A percentile compares a stretch with the other conserved stretches of the same genome.
phyloP scores from a whole-genome alignment of 2,888 invertebrate genomes.

The Sarcophaga variegata region DNA sequence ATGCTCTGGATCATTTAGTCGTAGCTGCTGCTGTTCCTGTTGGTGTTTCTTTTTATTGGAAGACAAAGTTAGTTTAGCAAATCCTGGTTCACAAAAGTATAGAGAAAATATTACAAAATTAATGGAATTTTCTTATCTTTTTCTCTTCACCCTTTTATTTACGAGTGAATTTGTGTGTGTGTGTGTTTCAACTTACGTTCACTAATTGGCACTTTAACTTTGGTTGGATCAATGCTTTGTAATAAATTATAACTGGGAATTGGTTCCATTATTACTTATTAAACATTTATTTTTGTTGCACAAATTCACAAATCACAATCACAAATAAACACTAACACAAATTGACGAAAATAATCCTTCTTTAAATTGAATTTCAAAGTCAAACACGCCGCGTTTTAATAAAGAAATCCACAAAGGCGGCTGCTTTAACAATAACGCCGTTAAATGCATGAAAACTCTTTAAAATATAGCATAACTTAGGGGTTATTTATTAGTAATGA shows the following conservation, averaged over 20 bases:
- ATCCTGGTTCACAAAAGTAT: constrained; percentile 71
- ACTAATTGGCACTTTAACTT: constrained; percentile 76
- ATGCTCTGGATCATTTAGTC: neutral
- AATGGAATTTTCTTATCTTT: too few species aligned
- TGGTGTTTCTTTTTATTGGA: constrained; percentile 75
- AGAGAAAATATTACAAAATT: neutral
- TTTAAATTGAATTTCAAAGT: constrained; percentile 22
- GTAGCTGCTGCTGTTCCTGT: neutral
- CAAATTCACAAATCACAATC: neutral
- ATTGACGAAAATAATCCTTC: neutral
- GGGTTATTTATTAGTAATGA: neutral
- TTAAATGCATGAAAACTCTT: neutral
- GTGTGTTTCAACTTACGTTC: constrained; percentile 73
- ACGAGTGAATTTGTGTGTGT: too few species aligned
- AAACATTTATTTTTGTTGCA: neutral
- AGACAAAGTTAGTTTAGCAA: constrained; percentile 80
- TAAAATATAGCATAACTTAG: neutral
- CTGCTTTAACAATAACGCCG: neutral
- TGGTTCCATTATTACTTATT: constrained; percentile 64
- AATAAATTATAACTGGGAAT: constrained; percentile 76
- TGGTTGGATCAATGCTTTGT: constrained; percentile 77
- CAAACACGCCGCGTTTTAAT: constrained; percentile 6
- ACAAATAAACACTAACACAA: neutral
- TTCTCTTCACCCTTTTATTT: too few species aligned
- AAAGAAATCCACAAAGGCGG: neutral